Conservation (phyloP, 1,140 invertebrate species). For the Drosophila aff. region DNA sequence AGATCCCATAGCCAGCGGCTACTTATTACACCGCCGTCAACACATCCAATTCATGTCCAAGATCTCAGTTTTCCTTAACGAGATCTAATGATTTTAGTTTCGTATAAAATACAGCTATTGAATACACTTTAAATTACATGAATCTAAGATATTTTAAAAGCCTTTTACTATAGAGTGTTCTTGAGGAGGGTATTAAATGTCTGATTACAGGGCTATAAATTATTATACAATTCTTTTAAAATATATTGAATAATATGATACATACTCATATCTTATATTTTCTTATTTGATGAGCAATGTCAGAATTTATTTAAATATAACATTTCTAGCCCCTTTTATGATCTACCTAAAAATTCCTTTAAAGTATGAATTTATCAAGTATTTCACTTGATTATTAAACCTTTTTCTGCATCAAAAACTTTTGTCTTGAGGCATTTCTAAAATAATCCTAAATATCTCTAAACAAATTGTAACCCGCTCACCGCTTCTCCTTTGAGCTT, state of each 20-base stretch:
- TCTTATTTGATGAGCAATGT: too few species aligned
- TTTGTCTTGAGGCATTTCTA: neutral
- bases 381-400: too few species aligned
- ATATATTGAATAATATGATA: neutral
- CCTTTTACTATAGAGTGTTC: neutral
- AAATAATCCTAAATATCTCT: neutral
- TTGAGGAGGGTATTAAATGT: neutral
- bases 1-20: slow-evolving; percentile 40
- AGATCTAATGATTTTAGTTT: neutral
- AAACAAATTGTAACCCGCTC: neutral
- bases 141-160: too few species aligned
- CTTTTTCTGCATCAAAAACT: too few species aligned
- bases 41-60: slow-evolving; percentile 28
- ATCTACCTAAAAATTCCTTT: too few species aligned
- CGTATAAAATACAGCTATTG: neutral
- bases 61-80: slow-evolving; percentile 14
- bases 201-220: neutral
- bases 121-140: slow-evolving; percentile 8
- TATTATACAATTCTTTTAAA: neutral
- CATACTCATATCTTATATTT: too few species aligned
- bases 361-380: too few species aligned
- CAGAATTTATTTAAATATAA: too few species aligned
- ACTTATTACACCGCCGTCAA: slow-evolving; percentile 54
- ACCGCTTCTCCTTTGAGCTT: neutral
- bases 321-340: too few species aligned